Percentiles rank a stretch among this genome's conserved stretches.
Evolutionary conservation across 2,113 vertebrate species (phyloP).

Genomic region (Callithrix jacchus): DNA sequence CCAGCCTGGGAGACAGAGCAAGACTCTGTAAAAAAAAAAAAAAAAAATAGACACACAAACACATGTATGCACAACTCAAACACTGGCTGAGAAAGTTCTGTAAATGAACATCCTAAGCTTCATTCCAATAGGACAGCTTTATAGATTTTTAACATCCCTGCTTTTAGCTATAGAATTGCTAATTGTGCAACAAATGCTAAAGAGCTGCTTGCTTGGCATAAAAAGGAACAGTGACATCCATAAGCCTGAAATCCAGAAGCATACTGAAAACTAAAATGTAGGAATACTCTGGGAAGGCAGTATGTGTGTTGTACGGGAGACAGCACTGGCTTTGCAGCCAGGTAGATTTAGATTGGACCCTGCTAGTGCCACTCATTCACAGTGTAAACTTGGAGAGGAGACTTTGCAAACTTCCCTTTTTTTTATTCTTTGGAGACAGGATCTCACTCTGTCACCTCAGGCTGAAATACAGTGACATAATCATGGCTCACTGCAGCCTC

Average conservation of each 20-base stretch:
- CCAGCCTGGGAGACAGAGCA: too few species aligned
- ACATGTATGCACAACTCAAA: not conserved
- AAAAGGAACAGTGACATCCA: not conserved
- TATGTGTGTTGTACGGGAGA: not conserved
- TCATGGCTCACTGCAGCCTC: too few species aligned
- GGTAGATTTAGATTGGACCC: not conserved
- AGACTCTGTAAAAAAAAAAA: too few species aligned
- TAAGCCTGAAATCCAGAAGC: not conserved
- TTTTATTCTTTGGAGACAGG: too few species aligned
- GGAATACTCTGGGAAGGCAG: not conserved
- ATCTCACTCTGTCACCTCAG: too few species aligned
- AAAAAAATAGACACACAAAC: not conserved
- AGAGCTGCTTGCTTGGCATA: not conserved
- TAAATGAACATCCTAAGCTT: not conserved
- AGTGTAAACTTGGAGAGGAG: not conserved
- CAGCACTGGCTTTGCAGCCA: not conserved
- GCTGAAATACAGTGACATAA: too few species aligned
- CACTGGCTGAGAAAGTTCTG: not conserved
- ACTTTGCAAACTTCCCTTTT: not conserved
- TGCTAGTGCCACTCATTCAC: not conserved
- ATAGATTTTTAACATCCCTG: not conserved
- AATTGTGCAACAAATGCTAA: not conserved
- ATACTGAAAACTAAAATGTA: not conserved
- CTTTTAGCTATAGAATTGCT: conserved; percentile 7
- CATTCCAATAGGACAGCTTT: not conserved